Percentiles rank a stretch among this genome's conserved stretches.
Evolutionary conservation across 1,140 invertebrate genomes (phyloP).

Genomic region (Meloidogyne exigua): DNA sequence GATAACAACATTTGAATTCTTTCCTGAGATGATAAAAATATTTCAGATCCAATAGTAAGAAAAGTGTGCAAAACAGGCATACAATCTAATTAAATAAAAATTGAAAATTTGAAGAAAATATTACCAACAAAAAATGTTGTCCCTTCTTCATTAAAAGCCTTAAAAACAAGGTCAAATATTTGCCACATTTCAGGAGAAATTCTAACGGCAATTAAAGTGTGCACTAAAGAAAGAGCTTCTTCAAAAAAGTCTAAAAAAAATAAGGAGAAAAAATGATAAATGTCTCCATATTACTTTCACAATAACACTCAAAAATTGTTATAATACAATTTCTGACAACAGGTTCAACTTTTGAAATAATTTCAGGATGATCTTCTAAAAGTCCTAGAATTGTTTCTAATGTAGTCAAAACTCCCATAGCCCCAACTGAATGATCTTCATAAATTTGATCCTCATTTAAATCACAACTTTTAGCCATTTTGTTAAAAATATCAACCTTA

Average conservation of each 20-base stretch:
- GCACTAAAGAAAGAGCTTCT: constrained; percentile 87
- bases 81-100: constrained; percentile 73
- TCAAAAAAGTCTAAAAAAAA: constrained; percentile 83
- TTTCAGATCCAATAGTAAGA: constrained; percentile 87
- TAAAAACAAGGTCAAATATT: constrained; percentile 78
- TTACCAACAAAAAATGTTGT: constrained; percentile 84
- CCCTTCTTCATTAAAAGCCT: constrained; percentile 68
- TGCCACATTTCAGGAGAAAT: constrained; percentile 94
- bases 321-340: constrained; percentile 87
- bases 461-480: constrained; percentile 71
- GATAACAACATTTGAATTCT: constrained; percentile 86
- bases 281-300: constrained; percentile 18
- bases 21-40: constrained; percentile 85
- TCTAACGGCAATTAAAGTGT: constrained; percentile 81
- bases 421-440: constrained; percentile 87
- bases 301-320: constrained; percentile 48
- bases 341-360: constrained; percentile 84
- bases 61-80: constrained; percentile 98
- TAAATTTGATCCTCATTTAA: constrained; percentile 79
- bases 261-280: constrained; percentile 15
- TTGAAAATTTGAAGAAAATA: constrained; percentile 1
- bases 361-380: constrained; percentile 82
- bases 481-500: constrained; percentile 82
- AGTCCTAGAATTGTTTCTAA: constrained; percentile 90
- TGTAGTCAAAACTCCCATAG: constrained; percentile 92